Evolutionary conservation across 2,797 vertebrate species (phyloP), one percentile per base, ranked within the genome.

Genomic region (Premnoplex brunnescens): DNA sequence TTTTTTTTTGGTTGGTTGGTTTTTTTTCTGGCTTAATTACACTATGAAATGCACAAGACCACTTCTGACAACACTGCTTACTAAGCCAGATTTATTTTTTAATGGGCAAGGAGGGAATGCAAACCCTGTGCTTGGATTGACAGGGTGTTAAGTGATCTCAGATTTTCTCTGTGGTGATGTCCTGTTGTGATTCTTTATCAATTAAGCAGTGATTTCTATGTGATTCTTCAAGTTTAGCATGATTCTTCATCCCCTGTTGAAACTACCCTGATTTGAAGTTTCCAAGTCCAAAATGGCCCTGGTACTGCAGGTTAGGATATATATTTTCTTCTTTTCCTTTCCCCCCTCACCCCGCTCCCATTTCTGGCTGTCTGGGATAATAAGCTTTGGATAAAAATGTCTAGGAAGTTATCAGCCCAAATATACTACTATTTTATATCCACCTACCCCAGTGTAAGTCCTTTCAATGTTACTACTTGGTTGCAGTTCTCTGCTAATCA

Each of bases 321-420:
- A 18, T 9, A 0, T 30, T 39, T 76, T 72, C 19, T 43, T 32
- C 28, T 49, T 54, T 4, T 49, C 39, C 5, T 23, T 1, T 0
- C 1, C 1, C 17, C 18, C 9, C 6, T 18, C 16, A 17, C 27
- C 15, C 49, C 19, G 10, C 21, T 34, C 7, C 43, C 2, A 4
- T 55, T 89, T 39, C 48, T 82, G 55, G 3, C 17, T 62, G 10
- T 82, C 17, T 80, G 22, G 12, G 7, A 51, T 67, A 6, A 63
- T 34, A 90, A 58, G 13, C 7, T 68, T 79, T 48, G 17, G 14
- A 58, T 71, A 71, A 92, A 91, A 74, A 43, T 36, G 10, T 78
- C 52, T 58, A 62, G 39, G 56, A 92, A 62, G 16, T 69, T 62
- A 46, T 28, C 48, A 73, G 19, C 17, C 28, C 51, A 54, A 83